Base-by-base conservation (phyloP, 2,888 invertebrate genomes). In the Anarsia innoxiella region DNA sequence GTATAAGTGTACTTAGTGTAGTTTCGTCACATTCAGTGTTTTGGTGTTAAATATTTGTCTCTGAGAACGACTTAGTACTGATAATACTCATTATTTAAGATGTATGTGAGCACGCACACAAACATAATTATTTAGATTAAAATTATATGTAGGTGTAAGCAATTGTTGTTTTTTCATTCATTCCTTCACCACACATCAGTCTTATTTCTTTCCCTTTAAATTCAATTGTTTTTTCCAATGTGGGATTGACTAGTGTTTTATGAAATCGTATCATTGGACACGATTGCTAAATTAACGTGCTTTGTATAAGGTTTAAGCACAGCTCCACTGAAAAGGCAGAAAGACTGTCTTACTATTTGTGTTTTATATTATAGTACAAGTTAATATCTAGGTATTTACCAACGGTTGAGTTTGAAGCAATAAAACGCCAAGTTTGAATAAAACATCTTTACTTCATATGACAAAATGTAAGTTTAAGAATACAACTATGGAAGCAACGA, bases 401-500 rank as follows among this genome's bases (percentile, higher is more conserved):
- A n/a, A n/a, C n/a, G n/a, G n/a, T n/a, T n/a, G n/a, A n/a, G n/a
- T n/a, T n/a, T n/a, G n/a, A n/a, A n/a, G 19, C 3, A 33, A 33
- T 33, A 33, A 33, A 33, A 33, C 15, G 2, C 13, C n/a, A 4
- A 11, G 4, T 10, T 33, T 11, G 26, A 61, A 60, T 66, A 66
- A 70, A 74, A 73, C 63, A 65, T 67, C 53, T 78, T 76, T 73
- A 73, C 73, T 73, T 61, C 60, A 54, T 64, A 73, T 58, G 66
- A 69, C 65, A 70, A 68, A 52, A 68, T 74, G 66, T 76, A 75
- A 66, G n/a, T n/a, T n/a, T n/a, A 73, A 65, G 69, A 70, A 75
- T 78, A 78, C 63, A 72, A 65, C 69, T 62, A 66, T 80, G 82
- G 82, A 83, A 83, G 82, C 82, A 73, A 72, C 60, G 54, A 61